These are phyloP conservation scores for Ceratina australensis DNA, from an alignment of 1,140 invertebrate species.

Conservation along the genomic window DNA sequence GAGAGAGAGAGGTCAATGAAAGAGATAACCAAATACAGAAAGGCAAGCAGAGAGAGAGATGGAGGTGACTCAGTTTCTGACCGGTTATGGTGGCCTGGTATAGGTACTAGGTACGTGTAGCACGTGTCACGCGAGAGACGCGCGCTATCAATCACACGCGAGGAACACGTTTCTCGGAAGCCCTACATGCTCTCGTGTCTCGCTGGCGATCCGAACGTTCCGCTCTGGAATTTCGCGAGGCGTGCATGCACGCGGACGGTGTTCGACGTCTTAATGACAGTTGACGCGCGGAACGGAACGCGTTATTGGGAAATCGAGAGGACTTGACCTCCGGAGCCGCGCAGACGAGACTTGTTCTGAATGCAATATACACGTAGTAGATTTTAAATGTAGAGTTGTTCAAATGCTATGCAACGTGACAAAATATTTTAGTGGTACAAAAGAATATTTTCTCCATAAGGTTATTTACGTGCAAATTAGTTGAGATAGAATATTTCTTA, in stretches of 20 bases:
- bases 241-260: too few relatives aligned
- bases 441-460: too few relatives aligned
- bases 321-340: not conserved
- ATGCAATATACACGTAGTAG: too few relatives aligned
- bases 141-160: conserved; percentile 56
- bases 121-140: conserved; percentile 55
- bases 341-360: too few relatives aligned
- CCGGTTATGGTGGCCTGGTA: conserved; percentile 8
- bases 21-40: too few relatives aligned
- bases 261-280: too few relatives aligned
- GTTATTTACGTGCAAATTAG: too few relatives aligned
- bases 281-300: not conserved
- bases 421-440: too few relatives aligned
- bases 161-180: conserved; percentile 58
- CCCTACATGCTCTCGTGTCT: conserved; percentile 24
- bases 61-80: conserved; percentile 18
- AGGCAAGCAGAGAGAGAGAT: not conserved
- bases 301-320: not conserved
- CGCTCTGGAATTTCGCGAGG: not conserved
- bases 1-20: too few relatives aligned
- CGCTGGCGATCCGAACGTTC: not conserved
- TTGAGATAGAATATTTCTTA: too few relatives aligned
- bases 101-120: conserved; percentile 55
- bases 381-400: too few relatives aligned
- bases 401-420: too few relatives aligned